Evolutionary conservation across 2,113 vertebrate species (phyloP), one percentile per base, ranked within the genome.

Genomic region (Terrapene triunguis): DNA sequence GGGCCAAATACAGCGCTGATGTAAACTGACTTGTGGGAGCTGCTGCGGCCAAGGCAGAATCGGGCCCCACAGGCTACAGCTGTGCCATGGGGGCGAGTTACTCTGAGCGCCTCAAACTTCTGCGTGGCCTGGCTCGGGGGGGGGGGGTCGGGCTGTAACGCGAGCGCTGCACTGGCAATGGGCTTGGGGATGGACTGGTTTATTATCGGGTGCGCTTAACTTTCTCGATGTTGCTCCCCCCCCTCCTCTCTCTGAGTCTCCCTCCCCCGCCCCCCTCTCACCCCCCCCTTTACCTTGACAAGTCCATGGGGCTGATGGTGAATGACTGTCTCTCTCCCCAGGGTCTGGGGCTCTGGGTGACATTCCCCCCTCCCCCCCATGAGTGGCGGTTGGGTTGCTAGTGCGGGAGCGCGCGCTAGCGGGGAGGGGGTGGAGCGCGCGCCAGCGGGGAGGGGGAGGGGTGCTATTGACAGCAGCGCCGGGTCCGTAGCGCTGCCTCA

Each of bases 401-500:
- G 86, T 53, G 88, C 88, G 88, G 62, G 88, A 54, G 80, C 62
- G 88, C 88, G 87, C 87, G 88, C 88, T n/a, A 57, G 62, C 80
- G 80, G 62, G 72, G 82, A 87, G 13, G 87, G 85, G 84, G 90
- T 21, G 80, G 88, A 48, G 80, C 80, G 80, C 88, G 88, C 80
- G 65, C 42, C 5, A 44, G 47, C 94, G 88, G 92, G 5, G 50
- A 76, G 44, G 85, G 82, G 97, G 96, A 94, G 96, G 98, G 98
- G 98, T n/a, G 80, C 84, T 88, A 97, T 97, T 98, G 98, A 98
- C 97, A 98, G 98, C 98, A 98, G 92, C 51, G 93, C 88, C 88
- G 86, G 50, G 84, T 82, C 89, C 59, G 89, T 50, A 91, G 78
- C 79, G 44, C 90, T 82, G 84, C 90, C 76, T 86, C 98, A 98